Conservation (phyloP, 2,113 vertebrate genomes). For the Podarcis cretensis region DNA sequence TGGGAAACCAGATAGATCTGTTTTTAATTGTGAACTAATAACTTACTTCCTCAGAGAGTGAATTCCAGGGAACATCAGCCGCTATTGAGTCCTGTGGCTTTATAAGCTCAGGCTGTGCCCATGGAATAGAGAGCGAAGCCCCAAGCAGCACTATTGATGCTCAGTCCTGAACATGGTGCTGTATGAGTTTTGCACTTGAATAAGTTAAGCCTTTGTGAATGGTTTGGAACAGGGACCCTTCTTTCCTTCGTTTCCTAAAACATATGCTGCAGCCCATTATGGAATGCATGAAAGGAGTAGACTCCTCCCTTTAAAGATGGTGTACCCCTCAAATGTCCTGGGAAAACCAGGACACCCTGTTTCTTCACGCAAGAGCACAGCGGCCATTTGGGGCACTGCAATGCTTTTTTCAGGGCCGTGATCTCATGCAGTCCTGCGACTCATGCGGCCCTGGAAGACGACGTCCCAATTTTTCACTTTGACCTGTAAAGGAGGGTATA, state of each 20-base stretch:
- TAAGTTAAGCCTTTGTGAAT: not conserved
- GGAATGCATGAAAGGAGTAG: not conserved
- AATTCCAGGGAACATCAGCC: conserved; percentile 26
- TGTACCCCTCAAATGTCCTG: no score
- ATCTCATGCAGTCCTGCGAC: no score
- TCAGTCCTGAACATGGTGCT: not conserved
- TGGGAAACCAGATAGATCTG: conserved; percentile 56
- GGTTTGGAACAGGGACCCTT: not conserved
- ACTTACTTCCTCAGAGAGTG: conserved; percentile 34
- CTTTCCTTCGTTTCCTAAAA: not conserved
- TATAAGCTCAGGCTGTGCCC: conserved; percentile 9
- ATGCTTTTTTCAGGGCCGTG: no score
- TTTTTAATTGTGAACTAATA: conserved; percentile 57
- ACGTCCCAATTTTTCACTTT: no score
- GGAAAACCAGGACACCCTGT: no score
- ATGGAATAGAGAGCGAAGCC: conserved; percentile 1
- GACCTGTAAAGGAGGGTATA: not conserved
- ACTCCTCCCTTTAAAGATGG: not conserved
- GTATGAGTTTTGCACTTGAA: not conserved
- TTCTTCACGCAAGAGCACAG: no score
- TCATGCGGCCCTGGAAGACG: no score
- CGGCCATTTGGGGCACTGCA: no score
- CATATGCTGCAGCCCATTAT: not conserved
- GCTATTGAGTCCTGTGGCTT: conserved; percentile 16
- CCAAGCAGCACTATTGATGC: not conserved